Percentiles rank a stretch among this genome's conserved stretches.
phyloP scores from a whole-genome alignment of 2,113 vertebrate species.

The Apeltes quadracus region DNA sequence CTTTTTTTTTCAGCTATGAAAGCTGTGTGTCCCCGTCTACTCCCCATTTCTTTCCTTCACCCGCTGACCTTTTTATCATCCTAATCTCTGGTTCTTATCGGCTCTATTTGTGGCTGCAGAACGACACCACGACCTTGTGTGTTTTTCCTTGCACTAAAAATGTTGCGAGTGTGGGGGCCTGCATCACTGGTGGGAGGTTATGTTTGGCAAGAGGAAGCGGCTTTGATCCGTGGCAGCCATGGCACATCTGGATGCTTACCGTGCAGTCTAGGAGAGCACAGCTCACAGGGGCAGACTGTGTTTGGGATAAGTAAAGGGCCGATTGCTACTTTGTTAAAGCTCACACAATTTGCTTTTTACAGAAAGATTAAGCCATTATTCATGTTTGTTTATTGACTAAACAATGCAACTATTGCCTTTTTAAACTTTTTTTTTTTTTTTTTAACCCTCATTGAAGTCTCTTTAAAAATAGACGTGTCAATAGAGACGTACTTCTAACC shows the following conservation, averaged over 20 bases:
- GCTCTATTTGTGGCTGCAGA: constrained; percentile 43
- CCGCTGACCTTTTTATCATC: constrained; percentile 15
- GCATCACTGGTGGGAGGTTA: constrained; percentile 12
- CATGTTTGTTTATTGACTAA: background rate
- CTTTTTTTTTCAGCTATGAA: no score
- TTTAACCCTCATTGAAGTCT: background rate
- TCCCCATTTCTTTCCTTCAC: background rate
- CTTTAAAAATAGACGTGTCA: background rate
- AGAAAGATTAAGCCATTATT: background rate
- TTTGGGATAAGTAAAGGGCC: constrained; percentile 10
- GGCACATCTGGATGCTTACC: constrained; percentile 16
- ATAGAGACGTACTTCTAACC: no score
- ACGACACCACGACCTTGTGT: background rate
- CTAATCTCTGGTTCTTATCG: constrained; percentile 40
- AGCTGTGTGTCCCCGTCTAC: background rate
- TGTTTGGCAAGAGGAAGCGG: background rate
- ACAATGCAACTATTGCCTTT: background rate
- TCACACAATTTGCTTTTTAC: background rate
- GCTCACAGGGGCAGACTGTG: background rate
- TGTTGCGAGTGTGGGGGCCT: constrained; percentile 10
- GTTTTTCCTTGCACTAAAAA: background rate
- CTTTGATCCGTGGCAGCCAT: constrained; percentile 15
- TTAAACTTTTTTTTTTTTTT: no score
- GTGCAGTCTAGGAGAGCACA: constrained; percentile 10
- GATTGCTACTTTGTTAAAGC: background rate